Conservation (phyloP, 2,888 invertebrate species). For the Dasysyrphus albostriatus region DNA sequence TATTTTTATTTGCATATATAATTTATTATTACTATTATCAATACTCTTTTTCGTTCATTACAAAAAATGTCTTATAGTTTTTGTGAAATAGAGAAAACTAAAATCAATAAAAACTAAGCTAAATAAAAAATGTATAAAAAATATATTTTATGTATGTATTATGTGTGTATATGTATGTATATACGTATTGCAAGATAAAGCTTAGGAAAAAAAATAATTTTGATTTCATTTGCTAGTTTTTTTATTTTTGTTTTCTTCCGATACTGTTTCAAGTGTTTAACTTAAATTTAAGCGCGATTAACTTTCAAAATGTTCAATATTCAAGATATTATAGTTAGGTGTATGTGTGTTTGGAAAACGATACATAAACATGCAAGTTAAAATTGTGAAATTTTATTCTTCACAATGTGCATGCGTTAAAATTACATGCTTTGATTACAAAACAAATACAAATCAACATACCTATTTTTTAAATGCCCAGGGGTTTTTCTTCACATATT, state of each 20-base stretch:
- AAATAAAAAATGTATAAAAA: slow-evolving; percentile 43
- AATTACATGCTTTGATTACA: not conserved
- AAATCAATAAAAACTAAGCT: slow-evolving; percentile 54
- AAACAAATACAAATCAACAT: slow-evolving; percentile 10
- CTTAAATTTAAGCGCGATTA: slow-evolving; percentile 30
- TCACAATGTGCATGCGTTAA: not conserved
- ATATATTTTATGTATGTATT: slow-evolving; percentile 32
- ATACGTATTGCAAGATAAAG: slow-evolving; percentile 68
- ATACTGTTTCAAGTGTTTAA: slow-evolving; percentile 20
- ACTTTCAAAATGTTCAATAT: not conserved
- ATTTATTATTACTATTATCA: slow-evolving; percentile 75
- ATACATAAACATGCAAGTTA: not conserved
- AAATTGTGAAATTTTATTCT: not conserved
- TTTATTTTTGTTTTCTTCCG: not conserved
- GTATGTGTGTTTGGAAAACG: not conserved
- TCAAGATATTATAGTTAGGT: not conserved
- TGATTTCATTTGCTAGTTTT: slow-evolving; percentile 39
- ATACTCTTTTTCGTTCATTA: slow-evolving; percentile 56
- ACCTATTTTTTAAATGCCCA: not conserved
- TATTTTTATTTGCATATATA: slow-evolving; percentile 6
- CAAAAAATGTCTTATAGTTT: slow-evolving; percentile 62
- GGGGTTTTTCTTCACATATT: not conserved
- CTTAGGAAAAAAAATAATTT: slow-evolving; percentile 48
- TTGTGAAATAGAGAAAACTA: slow-evolving; percentile 44
- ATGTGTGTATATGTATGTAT: slow-evolving; percentile 30